These are phyloP conservation scores for Polyploca ridens DNA, from an alignment of 2,888 invertebrate species.

Conservation along the genomic window DNA sequence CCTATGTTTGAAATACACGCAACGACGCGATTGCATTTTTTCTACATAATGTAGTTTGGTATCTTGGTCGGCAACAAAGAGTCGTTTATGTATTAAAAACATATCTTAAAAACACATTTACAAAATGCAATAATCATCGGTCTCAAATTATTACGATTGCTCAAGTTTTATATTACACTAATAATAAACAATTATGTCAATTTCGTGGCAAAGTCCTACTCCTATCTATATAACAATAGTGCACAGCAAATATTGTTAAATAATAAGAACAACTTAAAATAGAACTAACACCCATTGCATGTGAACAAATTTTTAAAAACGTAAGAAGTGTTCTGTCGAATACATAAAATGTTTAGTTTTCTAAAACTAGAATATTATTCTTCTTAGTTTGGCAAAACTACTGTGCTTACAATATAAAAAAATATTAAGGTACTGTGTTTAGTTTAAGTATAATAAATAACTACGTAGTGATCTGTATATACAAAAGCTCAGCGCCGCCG, in stretches of 20 bases:
- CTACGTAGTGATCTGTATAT: not conserved
- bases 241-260: slow-evolving; percentile 35
- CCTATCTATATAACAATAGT: slow-evolving; percentile 43
- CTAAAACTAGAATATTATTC: not conserved
- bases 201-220: slow-evolving; percentile 39
- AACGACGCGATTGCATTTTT: slow-evolving; percentile 42
- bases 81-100: slow-evolving; percentile 72
- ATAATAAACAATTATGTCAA: slow-evolving; percentile 45
- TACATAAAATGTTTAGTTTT: too few species aligned
- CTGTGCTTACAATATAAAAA: not conserved
- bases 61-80: slow-evolving; percentile 17
- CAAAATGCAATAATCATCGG: slow-evolving; percentile 61
- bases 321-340: not conserved
- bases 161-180: slow-evolving; percentile 41
- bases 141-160: slow-evolving; percentile 67
- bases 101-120: slow-evolving; percentile 64
- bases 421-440: not conserved
- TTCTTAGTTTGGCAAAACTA: not conserved
- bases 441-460: too few species aligned
- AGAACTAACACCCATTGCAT: slow-evolving; percentile 32
- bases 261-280: slow-evolving; percentile 38
- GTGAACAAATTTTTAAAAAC: not conserved
- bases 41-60: slow-evolving; percentile 16
- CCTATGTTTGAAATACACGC: slow-evolving; percentile 77
- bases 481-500: too few species aligned